These are phyloP conservation scores for Mythimna lalbum DNA, from an alignment of 2,888 invertebrate genomes.

Conservation along the genomic window DNA sequence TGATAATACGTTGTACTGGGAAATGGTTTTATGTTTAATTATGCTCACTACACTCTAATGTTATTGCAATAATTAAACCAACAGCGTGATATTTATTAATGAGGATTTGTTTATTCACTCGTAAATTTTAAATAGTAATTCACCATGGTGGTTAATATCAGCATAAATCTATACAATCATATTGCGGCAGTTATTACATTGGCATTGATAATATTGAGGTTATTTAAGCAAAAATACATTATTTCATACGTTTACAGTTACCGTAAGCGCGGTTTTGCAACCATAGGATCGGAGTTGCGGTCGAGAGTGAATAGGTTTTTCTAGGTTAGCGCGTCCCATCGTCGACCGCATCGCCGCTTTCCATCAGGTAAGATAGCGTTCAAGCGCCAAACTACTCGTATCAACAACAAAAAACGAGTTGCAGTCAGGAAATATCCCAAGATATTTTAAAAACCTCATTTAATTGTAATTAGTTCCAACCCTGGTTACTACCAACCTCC, in stretches of 20 bases:
- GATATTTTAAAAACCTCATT: too few species aligned
- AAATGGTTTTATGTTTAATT: conserved; percentile 5
- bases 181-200: not conserved
- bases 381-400: too few species aligned
- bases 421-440: too few species aligned
- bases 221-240: not conserved
- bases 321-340: too few species aligned
- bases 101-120: conserved; percentile 11
- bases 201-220: not conserved
- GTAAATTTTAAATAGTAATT: conserved; percentile 6
- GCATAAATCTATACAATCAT: not conserved
- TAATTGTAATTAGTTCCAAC: conserved; percentile 4
- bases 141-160: not conserved
- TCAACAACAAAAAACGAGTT: too few species aligned
- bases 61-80: conserved; percentile 1
- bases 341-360: too few species aligned
- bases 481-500: not conserved
- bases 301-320: too few species aligned
- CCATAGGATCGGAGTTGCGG: too few species aligned
- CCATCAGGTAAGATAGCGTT: too few species aligned
- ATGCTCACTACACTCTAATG: not conserved
- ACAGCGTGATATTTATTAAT: conserved; percentile 9
- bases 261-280: too few species aligned
- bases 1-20: not conserved
- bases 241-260: not conserved